These are phyloP conservation scores for Lepidothrix coronata DNA, from an alignment of 2,113 vertebrate genomes.

Conservation along the genomic window DNA sequence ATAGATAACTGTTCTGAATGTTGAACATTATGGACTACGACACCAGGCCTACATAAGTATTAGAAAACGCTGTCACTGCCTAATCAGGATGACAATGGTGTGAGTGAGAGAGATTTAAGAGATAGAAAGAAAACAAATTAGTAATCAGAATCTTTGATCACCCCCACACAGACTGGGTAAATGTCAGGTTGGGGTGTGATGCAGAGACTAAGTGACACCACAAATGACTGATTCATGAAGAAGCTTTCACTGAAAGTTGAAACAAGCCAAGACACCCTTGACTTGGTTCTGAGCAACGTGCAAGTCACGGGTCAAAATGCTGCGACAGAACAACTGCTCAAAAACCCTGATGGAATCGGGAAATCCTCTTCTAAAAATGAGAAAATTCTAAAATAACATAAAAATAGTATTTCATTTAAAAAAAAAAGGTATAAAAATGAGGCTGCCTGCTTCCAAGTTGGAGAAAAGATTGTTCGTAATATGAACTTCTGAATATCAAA, in stretches of 20 bases:
- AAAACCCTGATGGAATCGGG: background rate
- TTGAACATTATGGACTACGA: background rate
- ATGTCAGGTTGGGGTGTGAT: constrained; percentile 42
- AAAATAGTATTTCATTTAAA: background rate
- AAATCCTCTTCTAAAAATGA: background rate
- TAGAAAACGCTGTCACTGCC: background rate
- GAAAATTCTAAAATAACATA: background rate
- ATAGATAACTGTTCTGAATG: background rate
- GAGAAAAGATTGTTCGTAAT: background rate
- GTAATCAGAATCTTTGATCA: constrained; percentile 34
- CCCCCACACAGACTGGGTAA: background rate
- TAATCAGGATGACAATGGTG: constrained; percentile 10
- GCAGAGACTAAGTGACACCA: background rate
- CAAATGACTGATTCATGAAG: background rate
- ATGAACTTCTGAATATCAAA: background rate
- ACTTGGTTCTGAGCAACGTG: background rate
- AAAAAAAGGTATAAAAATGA: background rate
- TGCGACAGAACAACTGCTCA: background rate
- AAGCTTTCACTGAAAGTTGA: background rate
- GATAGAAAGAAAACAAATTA: constrained; percentile 8
- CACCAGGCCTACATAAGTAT: background rate
- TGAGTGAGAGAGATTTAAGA: constrained; percentile 21
- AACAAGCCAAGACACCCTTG: background rate
- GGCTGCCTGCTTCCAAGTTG: background rate
- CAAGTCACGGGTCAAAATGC: background rate